Base-by-base conservation (phyloP, 2,888 invertebrate genomes). In the Tenthredo amoena region DNA sequence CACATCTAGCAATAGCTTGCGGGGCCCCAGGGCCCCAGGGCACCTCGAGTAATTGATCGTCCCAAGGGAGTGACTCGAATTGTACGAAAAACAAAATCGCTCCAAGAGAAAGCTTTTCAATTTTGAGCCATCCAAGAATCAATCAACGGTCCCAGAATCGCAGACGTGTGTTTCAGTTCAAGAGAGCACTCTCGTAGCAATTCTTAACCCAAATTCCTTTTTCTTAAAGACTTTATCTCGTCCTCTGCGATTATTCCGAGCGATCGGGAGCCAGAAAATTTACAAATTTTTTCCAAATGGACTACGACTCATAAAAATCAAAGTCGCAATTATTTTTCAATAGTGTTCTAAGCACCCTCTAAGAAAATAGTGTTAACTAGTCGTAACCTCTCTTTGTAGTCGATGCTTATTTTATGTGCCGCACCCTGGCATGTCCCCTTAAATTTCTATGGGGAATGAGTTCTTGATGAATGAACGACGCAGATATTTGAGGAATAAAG, bases 51-150 rank as follows among this genome's bases (percentile, higher is more conserved):
- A 81, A 81, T 81, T 62, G 81, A 81, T 81, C 81, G 62, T 88
- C 87, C 87, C 87, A 74, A 84, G 86, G 87, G 88, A 85, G 47
- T 47, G 62, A 87, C 83, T 31, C 34, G 68, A 31, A 65, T 34
- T 62, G 81, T 81, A 81, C n/a, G 7, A 43, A 81, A 81, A 81
- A 81, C 81, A 81, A 81, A 81, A 77, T 31, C 34, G 55, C 26
- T 10, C 3, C 21, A 21, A 31, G 34, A 55, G 77, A 26, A 50
- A n/a, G 26, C 9, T 55, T 26, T 50, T 34, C 31, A 21, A 31
- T 77, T 50, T 50, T 50, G 0, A 31, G 4, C 34, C 34, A 0
- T 26, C 55, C 31, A 18, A 21, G n/a, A 47, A 26, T 26, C 26
- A 31, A 18, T 76, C 31, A 50, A 50, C 26, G 76, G 50, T 76